Evolutionary conservation across 2,113 vertebrate species (phyloP).

Genomic region (Leptobrachium ailaonicum): DNA sequence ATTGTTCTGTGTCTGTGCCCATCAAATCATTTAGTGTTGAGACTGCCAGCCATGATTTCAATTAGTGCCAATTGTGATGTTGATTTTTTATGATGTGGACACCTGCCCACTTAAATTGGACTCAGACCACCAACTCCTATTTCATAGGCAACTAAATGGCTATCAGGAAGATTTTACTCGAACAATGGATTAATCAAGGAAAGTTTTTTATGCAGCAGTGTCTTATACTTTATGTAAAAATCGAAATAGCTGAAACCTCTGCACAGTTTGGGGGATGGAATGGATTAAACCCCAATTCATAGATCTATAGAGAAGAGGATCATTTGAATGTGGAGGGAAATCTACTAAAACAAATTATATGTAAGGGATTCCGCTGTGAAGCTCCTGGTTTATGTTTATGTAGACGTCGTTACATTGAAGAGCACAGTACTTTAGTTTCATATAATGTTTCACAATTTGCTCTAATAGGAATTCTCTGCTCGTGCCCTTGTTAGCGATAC

Average conservation of each 20-base stretch:
- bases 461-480: no score
- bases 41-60: constrained; percentile 47
- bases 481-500: no score
- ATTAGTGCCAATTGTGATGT: constrained; percentile 50
- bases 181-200: constrained; percentile 50
- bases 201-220: constrained; percentile 46
- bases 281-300: constrained; percentile 31
- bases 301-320: constrained; percentile 10
- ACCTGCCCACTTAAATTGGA: constrained; percentile 50
- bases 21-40: constrained; percentile 50
- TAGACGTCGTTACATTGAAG: no score
- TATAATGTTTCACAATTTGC: no score
- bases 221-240: constrained; percentile 45
- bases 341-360: background rate
- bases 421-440: no score
- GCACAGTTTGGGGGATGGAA: constrained; percentile 20
- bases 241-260: constrained; percentile 29
- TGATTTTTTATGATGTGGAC: constrained; percentile 48
- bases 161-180: constrained; percentile 45
- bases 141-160: constrained; percentile 48
- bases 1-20: constrained; percentile 46
- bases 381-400: no score
- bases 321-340: background rate
- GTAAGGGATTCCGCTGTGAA: no score
- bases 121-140: constrained; percentile 48